These are phyloP conservation scores for Tichodroma muraria DNA, from an alignment of 2,113 vertebrate genomes.

Conservation along the genomic window DNA sequence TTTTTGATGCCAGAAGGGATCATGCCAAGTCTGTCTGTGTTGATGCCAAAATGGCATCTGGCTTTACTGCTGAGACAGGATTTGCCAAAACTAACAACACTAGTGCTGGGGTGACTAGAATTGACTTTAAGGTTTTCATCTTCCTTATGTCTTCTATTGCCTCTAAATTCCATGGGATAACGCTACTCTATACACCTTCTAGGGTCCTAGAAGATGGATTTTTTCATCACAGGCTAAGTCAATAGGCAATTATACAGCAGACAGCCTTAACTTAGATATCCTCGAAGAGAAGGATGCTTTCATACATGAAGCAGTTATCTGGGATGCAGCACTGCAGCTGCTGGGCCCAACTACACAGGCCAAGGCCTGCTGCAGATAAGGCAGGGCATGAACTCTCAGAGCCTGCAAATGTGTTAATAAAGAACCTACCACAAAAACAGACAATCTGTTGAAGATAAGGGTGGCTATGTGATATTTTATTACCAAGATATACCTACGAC, in stretches of 20 bases:
- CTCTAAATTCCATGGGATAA: neutral
- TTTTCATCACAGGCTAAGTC: neutral
- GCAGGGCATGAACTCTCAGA: neutral
- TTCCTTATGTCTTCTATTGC: neutral
- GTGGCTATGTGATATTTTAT: neutral
- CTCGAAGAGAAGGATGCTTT: neutral
- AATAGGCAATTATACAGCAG: neutral
- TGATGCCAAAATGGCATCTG: constrained; percentile 53
- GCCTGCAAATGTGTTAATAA: neutral
- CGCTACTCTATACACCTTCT: neutral
- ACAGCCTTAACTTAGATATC: neutral
- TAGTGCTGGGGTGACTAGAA: neutral
- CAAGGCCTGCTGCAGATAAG: neutral
- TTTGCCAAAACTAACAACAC: constrained; percentile 44
- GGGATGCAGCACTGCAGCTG: neutral
- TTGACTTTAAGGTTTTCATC: neutral
- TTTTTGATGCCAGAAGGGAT: constrained; percentile 44
- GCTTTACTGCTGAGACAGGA: neutral
- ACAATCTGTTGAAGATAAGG: neutral
- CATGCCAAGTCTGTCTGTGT: constrained; percentile 46
- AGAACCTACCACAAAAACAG: neutral
- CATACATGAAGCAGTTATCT: neutral
- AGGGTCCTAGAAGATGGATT: neutral
- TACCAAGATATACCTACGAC: neutral
- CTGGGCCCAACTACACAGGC: neutral